A percentile compares a stretch with the other conserved stretches of the same genome.
Conservation (phyloP, 2,888 invertebrate species). For the Hipparchia sbordonii region DNA sequence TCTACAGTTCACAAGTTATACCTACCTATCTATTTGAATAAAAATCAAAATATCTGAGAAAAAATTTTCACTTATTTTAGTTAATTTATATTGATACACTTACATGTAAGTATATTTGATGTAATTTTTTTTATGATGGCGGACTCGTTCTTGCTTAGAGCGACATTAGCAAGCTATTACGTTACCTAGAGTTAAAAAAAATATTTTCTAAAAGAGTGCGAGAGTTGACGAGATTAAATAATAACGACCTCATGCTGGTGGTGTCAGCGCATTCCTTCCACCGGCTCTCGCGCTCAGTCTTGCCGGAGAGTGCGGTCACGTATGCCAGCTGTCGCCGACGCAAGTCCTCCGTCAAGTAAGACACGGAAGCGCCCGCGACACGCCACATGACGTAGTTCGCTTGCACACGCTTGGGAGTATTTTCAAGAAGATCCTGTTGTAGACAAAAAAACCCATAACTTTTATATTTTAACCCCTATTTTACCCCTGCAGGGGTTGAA, state of each 20-base stretch:
- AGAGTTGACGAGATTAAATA: not conserved
- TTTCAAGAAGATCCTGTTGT: constrained; percentile 65
- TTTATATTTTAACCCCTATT: not conserved
- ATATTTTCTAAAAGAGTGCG: no score
- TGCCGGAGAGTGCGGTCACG: constrained; percentile 91
- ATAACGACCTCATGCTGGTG: constrained; percentile 86
- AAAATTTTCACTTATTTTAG: no score
- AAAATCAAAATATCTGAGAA: no score
- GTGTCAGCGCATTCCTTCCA: constrained; percentile 97
- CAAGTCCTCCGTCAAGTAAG: constrained; percentile 90
- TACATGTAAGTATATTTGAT: no score
- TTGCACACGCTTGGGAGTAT: constrained; percentile 81
- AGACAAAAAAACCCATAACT: not conserved
- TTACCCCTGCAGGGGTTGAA: no score
- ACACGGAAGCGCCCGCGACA: constrained; percentile 90
- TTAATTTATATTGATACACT: no score
- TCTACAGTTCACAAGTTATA: no score
- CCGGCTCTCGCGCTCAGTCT: constrained; percentile 91
- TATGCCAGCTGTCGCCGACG: constrained; percentile 91
- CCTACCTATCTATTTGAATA: no score
- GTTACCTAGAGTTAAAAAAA: no score
- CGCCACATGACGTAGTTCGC: constrained; percentile 98
- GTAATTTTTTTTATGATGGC: no score
- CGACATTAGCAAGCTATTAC: no score
- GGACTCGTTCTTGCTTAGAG: no score